Base-by-base conservation (phyloP, 1,140 invertebrate genomes). In the Xylocopa sonorina region DNA sequence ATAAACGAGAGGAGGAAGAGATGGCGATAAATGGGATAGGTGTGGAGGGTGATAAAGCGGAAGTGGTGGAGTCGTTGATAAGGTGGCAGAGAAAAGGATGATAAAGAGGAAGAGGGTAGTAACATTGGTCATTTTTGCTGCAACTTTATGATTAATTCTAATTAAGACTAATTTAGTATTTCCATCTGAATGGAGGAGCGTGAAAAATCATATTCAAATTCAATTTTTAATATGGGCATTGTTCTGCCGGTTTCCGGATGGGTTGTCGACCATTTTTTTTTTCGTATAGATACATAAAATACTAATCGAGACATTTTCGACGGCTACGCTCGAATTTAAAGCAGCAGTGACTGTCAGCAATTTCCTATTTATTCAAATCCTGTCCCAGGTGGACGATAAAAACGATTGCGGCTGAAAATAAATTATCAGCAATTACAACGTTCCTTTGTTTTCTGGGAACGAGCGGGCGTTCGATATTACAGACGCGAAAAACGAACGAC, bases 351-450 rank as follows among this genome's bases (percentile, higher is more conserved):
- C 43, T 9, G 60, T 74, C 73, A n/a, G 16, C 27, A 27, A 43
- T 66, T 43, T 60, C 32, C 48, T 34, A 34, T 64, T 51, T 27
- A 29, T 27, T 51, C 24, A 27, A 21, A 34, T 51, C 5, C 16
- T 6, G 18, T 43, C 38, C n/a, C n/a, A n/a, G n/a, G n/a, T n/a
- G 34, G 21, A 7, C 32, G 32, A 34, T 46, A 21, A 51, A 51
- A 50, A 50, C 43, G 18, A 18, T 2, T 18, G 16, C 32, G 16
- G 5, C 2, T 21, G 43, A 18, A 74, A 63, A 75, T 66, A 74
- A 74, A 74, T 64, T 38, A 53, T 43, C 58, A 7, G 53, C 32
- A 41, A 64, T 63, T 53, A 24, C 43, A 5, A 18, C 21, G n/a
- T 2, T 6, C n/a, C 18, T 50, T 46, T 50, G 24, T 64, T 51